These are phyloP conservation scores for Enteromius argenteus DNA, from an alignment of 2,797 vertebrate genomes.

Conservation along the genomic window DNA sequence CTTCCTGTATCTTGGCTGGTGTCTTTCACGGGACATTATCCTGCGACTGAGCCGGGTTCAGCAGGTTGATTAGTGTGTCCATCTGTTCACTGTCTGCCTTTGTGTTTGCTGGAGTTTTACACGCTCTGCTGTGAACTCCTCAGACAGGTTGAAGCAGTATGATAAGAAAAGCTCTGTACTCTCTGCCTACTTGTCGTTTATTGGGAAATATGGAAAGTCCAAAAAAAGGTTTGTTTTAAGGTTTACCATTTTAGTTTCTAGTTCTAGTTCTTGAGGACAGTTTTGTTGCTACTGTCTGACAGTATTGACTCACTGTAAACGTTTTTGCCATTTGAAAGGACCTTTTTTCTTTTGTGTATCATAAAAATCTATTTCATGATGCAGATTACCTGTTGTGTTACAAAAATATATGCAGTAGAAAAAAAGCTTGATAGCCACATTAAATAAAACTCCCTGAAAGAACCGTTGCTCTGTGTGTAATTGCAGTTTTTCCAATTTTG, in stretches of 20 bases:
- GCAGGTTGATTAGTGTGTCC: conserved; percentile 34
- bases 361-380: background rate
- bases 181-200: background rate
- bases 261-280: background rate
- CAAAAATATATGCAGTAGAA: background rate
- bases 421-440: background rate
- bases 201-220: background rate
- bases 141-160: background rate
- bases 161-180: background rate
- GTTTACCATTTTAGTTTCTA: background rate
- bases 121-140: background rate
- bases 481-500: background rate
- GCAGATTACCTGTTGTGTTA: background rate
- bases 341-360: background rate
- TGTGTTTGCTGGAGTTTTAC: background rate
- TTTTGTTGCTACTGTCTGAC: background rate
- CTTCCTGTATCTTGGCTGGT: background rate
- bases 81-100: conserved; percentile 34
- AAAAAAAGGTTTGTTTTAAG: too few relatives aligned
- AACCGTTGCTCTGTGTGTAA: background rate
- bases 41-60: conserved; percentile 23
- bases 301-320: background rate
- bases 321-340: background rate
- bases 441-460: background rate
- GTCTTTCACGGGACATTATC: conserved; percentile 8